A percentile compares a stretch with the other conserved stretches of the same genome.
phyloP scores from a whole-genome alignment of 2,113 vertebrate genomes.

The Hemiprocne comata region DNA sequence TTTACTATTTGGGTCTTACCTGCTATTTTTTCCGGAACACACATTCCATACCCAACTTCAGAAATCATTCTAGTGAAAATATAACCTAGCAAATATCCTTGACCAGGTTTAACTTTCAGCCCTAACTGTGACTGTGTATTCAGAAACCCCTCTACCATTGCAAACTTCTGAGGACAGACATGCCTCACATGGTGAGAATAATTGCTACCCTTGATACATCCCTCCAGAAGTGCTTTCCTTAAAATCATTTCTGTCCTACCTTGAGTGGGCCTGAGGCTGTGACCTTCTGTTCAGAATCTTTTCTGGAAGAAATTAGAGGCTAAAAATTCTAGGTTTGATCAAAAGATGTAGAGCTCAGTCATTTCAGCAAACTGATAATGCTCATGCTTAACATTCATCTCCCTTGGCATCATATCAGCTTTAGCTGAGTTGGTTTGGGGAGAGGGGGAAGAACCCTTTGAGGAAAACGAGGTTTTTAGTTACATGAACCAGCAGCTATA shows the following conservation, averaged over 20 bases:
- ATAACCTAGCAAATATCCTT: background rate
- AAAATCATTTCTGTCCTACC: background rate
- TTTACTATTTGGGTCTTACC: background rate
- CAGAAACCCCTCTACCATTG: background rate
- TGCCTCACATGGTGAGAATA: background rate
- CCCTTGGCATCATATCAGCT: background rate
- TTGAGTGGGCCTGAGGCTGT: background rate
- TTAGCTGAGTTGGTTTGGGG: background rate
- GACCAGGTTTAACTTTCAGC: background rate
- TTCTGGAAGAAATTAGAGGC: slow-evolving; percentile 12
- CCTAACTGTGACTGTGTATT: background rate
- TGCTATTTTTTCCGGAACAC: background rate
- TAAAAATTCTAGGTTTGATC: background rate
- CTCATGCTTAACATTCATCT: background rate
- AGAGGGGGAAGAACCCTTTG: background rate
- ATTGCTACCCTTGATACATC: background rate
- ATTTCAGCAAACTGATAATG: background rate
- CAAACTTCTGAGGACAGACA: background rate
- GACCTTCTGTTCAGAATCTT: slow-evolving; percentile 5
- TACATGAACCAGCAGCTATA: background rate
- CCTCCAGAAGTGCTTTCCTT: background rate
- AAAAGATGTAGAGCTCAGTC: background rate
- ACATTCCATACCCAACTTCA: background rate
- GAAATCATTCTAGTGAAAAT: background rate
- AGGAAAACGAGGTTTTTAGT: background rate